These are phyloP conservation scores for Catajapyx aquilonaris DNA, from an alignment of 1,140 invertebrate species.

Conservation along the genomic window DNA sequence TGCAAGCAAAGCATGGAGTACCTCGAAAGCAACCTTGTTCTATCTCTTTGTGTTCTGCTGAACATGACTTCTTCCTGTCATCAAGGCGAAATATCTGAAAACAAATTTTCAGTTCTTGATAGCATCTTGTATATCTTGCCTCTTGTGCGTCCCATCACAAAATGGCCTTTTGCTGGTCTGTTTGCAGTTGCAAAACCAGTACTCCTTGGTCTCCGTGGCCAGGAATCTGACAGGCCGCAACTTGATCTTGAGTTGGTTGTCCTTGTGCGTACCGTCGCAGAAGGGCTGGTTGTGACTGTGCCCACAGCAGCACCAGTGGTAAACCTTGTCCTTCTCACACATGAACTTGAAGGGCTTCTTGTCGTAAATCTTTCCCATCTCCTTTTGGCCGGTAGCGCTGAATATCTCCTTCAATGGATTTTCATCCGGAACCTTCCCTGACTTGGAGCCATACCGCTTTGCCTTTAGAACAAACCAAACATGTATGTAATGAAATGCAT, in stretches of 20 bases:
- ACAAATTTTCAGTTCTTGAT: too few species aligned
- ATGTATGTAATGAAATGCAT: too few species aligned
- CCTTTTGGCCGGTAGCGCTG: constrained; percentile 32
- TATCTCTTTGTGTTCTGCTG: too few species aligned
- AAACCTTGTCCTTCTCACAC: constrained; percentile 56
- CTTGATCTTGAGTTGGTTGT: constrained; percentile 33
- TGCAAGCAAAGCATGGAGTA: too few species aligned
- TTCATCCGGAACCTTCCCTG: constrained; percentile 5
- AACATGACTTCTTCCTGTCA: too few species aligned
- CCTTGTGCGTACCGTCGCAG: constrained; percentile 83
- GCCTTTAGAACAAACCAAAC: too few species aligned
- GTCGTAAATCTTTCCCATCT: constrained; percentile 56
- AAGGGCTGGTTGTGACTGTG: constrained; percentile 72
- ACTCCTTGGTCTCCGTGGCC: constrained; percentile 75
- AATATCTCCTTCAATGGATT: constrained; percentile 36
- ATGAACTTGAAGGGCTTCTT: constrained; percentile 69
- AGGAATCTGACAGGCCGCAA: constrained; percentile 52
- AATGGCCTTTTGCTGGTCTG: constrained; percentile 86
- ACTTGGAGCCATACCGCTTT: too few species aligned
- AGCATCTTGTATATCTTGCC: constrained; percentile 34
- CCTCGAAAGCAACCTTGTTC: too few species aligned
- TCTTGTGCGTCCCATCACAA: constrained; percentile 89
- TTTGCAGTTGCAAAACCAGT: constrained; percentile 97
- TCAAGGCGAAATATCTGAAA: too few species aligned
- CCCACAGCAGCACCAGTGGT: constrained; percentile 87